These are phyloP conservation scores for Pyrochroa serraticornis DNA, from an alignment of 2,888 invertebrate genomes.

Conservation along the genomic window DNA sequence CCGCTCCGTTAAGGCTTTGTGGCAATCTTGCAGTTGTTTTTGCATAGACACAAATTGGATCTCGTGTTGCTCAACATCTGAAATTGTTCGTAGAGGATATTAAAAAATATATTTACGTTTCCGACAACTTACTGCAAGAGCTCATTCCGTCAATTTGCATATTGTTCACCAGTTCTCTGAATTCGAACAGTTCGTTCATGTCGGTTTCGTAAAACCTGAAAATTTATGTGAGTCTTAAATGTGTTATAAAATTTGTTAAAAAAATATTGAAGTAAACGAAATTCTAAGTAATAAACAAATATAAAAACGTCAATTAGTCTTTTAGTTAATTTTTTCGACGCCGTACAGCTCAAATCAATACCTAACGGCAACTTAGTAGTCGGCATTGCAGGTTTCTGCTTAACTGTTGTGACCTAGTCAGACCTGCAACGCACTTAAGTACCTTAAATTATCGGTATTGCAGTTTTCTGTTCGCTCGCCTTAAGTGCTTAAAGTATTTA, in stretches of 20 bases:
- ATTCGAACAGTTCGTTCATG: slow-evolving; percentile 44
- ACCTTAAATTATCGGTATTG: too few relatives aligned
- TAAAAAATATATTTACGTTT: background rate
- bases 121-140: slow-evolving; percentile 37
- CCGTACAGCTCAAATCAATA: too few relatives aligned
- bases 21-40: slow-evolving; percentile 44
- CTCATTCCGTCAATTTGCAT: slow-evolving; percentile 41
- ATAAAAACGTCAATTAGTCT: too few relatives aligned
- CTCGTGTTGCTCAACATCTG: slow-evolving; percentile 25
- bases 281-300: too few relatives aligned
- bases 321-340: too few relatives aligned
- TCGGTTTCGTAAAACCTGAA: slow-evolving; percentile 43
- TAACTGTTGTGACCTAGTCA: too few relatives aligned
- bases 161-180: slow-evolving; percentile 41
- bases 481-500: slow-evolving; percentile 1
- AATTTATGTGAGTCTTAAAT: slow-evolving; percentile 3
- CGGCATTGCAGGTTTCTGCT: too few relatives aligned
- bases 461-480: background rate
- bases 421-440: too few relatives aligned
- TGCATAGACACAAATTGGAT: slow-evolving; percentile 39
- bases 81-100: slow-evolving; percentile 8
- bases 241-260: too few relatives aligned
- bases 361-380: too few relatives aligned
- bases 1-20: slow-evolving; percentile 42
- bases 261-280: too few relatives aligned